Conservation (phyloP, 1,140 invertebrate genomes). For the Zaprionus camerounensis region DNA sequence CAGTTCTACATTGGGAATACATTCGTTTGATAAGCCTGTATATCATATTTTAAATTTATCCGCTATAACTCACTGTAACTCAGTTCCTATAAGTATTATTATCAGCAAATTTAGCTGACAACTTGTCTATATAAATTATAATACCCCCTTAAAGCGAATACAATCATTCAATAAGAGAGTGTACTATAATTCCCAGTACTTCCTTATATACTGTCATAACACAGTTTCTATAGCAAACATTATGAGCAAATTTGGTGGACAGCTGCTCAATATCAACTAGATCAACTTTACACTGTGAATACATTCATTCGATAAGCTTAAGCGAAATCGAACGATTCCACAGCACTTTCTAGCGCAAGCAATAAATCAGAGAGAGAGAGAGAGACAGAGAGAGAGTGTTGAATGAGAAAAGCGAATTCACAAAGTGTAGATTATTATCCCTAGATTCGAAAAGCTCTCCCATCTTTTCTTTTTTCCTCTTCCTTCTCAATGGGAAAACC, state of each 20-base stretch:
- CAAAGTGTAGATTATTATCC: background rate
- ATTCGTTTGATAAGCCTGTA: background rate
- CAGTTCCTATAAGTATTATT: background rate
- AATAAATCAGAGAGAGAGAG: background rate
- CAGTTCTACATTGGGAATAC: background rate
- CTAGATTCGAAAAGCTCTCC: background rate
- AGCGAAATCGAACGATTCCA: background rate
- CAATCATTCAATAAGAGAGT: background rate
- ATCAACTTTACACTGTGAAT: background rate
- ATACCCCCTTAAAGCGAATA: background rate
- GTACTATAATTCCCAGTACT: too few relatives aligned
- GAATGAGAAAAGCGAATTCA: background rate
- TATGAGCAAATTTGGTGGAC: background rate
- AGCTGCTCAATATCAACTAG: background rate
- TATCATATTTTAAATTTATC: background rate
- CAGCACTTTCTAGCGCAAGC: background rate
- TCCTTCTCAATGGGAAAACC: background rate
- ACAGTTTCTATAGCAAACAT: background rate
- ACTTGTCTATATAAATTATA: background rate
- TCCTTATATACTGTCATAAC: background rate
- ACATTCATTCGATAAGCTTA: slow-evolving; percentile 1
- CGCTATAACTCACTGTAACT: background rate
- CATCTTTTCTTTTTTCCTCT: background rate
- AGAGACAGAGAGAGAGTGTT: background rate
- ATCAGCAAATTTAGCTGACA: background rate